Percentiles rank a stretch among this genome's conserved stretches.
phyloP scores from a whole-genome alignment of 2,113 vertebrate species.

The Taurulus bubalis region DNA sequence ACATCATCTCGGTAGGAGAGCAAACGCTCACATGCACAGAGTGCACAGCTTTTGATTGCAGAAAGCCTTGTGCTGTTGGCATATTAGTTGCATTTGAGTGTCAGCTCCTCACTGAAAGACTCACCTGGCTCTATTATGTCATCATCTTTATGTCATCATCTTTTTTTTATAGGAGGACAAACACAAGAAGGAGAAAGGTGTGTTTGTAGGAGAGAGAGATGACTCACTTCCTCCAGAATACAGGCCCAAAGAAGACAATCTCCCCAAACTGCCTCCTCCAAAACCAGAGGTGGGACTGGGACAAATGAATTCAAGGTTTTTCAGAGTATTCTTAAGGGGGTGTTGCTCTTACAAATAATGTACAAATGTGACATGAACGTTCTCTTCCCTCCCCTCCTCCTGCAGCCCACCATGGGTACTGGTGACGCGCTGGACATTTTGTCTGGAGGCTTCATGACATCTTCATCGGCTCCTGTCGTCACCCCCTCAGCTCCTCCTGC shows the following conservation, averaged over 20 bases:
- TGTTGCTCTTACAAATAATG: too few species aligned
- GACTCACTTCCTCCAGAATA: conserved; percentile 75
- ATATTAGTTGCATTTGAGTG: neutral
- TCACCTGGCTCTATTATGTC: neutral
- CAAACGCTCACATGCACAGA: neutral
- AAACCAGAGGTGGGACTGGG: conserved; percentile 68
- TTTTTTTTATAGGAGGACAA: conserved; percentile 68
- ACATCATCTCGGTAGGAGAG: conserved; percentile 71
- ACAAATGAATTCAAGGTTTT: neutral
- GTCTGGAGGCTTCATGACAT: conserved; percentile 67
- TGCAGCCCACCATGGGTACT: conserved; percentile 72
- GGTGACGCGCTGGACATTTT: conserved; percentile 76
- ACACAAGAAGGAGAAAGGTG: conserved; percentile 67
- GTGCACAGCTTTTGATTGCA: neutral
- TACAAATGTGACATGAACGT: too few species aligned
- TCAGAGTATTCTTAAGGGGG: too few species aligned
- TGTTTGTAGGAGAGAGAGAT: conserved; percentile 77
- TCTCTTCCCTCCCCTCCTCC: neutral
- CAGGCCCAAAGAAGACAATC: conserved; percentile 70
- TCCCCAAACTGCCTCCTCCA: conserved; percentile 64
- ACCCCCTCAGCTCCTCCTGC: conserved; percentile 49
- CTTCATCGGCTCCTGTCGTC: conserved; percentile 54
- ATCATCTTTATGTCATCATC: conserved; percentile 1
- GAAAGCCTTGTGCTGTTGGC: neutral
- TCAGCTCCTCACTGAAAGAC: neutral